Evolutionary conservation across 2,888 invertebrate genomes (phyloP), one percentile per base, ranked within the genome.

Genomic region (Cerastis rubricosa): DNA sequence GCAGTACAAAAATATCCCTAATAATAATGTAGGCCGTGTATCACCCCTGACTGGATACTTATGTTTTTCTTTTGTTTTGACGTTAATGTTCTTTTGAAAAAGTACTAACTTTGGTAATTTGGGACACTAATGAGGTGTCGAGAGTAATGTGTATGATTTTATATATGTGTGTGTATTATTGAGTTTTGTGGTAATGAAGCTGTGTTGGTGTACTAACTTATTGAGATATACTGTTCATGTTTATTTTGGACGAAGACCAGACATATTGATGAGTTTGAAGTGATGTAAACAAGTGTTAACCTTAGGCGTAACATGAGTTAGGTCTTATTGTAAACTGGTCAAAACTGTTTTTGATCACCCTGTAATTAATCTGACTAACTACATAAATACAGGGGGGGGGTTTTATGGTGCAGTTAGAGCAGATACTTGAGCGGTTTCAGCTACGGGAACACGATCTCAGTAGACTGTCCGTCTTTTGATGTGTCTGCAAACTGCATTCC

Each of bases 1-100:
- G 2, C 3, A 35, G 35, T 35, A 35, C 3, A 35, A 35, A 35
- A 35, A 35, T 35, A 35, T 35, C 43, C 43, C n/a, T 8, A 43
- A 43, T n/a, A 29, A 61, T 12, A 35, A 17, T 25, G 17, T 64
- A 4, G 19, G 19, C 35, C 17, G n/a, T 43, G 64, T 64, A 25
- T 8, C n/a, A 45, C 17, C 64, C 35, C 77, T 81, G 35, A 61
- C 25, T 47, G 67, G 17, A 65, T 59, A 64, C 43, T 64, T 43
- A 59, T 40, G 22, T 63, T 51, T 64, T 67, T 73, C n/a, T 79
- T 57, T 79, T 67, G 65, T 64, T 79, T 74, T 67, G 70, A 70
- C 70, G 45, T 66, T 72, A 77, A 81, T 77, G 71, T 81, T 71
- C 45, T 63, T 78, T 71, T 54, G 54, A 61, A 66, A 71, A 43